Conservation (phyloP, 1,140 invertebrate species). For the Aporrectodea caliginosa region DNA sequence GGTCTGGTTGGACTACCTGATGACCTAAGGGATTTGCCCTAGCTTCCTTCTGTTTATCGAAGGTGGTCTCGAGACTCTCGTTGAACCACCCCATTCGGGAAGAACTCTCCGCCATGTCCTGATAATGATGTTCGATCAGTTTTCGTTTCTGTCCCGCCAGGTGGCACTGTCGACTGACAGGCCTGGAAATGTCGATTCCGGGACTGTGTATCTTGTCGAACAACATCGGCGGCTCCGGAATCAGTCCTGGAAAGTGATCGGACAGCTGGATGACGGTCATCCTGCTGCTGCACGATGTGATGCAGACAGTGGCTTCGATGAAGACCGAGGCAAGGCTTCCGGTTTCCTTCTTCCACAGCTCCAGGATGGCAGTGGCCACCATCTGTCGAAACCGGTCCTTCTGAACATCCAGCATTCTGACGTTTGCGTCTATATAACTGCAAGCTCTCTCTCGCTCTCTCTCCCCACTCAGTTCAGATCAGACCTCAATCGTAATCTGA, state of each 20-base stretch:
- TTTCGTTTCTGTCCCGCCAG: background rate
- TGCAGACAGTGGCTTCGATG: conserved; percentile 34
- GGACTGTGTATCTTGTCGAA: background rate
- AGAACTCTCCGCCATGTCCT: too few species aligned
- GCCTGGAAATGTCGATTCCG: background rate
- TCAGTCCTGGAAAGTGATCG: conserved; percentile 25
- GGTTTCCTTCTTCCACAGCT: conserved; percentile 34
- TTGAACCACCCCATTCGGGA: too few species aligned
- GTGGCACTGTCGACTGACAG: background rate
- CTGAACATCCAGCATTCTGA: conserved; percentile 26
- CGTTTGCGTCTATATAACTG: too few species aligned
- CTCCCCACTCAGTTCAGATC: too few species aligned
- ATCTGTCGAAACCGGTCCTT: conserved; percentile 29
- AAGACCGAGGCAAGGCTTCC: conserved; percentile 29
- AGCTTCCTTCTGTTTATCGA: too few species aligned
- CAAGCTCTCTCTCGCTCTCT: too few species aligned
- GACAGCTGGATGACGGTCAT: conserved; percentile 32
- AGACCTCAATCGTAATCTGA: too few species aligned
- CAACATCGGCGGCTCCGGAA: conserved; percentile 12
- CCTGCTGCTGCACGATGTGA: conserved; percentile 24
- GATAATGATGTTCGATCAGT: background rate
- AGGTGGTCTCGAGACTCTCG: too few species aligned
- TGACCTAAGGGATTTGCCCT: too few species aligned
- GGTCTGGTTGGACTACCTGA: too few species aligned
- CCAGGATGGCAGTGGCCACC: conserved; percentile 31